Percentiles rank a stretch among this genome's conserved stretches.
Evolutionary conservation across 2,888 invertebrate genomes (phyloP).

Genomic region (Ornithoptera alexandrae): DNA sequence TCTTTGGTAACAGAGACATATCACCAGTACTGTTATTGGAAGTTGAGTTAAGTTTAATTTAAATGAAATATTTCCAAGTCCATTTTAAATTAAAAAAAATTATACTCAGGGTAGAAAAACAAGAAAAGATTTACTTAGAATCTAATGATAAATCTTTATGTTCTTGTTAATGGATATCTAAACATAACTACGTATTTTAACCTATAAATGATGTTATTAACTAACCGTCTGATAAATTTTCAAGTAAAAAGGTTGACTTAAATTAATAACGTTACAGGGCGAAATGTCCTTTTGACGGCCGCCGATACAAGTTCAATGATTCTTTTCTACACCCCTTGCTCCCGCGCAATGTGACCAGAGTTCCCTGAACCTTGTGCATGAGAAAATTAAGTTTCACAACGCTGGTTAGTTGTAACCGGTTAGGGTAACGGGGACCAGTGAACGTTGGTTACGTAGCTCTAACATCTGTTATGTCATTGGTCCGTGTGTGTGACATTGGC

Average conservation of each 20-base stretch:
- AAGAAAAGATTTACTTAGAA: too few species aligned
- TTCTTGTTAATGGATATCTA: neutral
- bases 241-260: slow-evolving; percentile 12
- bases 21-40: too few species aligned
- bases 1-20: too few species aligned
- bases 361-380: neutral
- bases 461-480: slow-evolving; percentile 76
- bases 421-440: slow-evolving; percentile 49
- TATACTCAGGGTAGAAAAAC: too few species aligned
- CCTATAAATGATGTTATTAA: neutral
- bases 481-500: slow-evolving; percentile 56
- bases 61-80: too few species aligned
- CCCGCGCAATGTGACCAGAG: slow-evolving; percentile 3
- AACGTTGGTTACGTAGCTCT: slow-evolving; percentile 49
- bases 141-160: too few species aligned
- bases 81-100: too few species aligned
- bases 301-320: slow-evolving; percentile 20
- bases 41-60: too few species aligned
- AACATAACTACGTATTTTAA: neutral
- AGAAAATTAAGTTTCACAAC: slow-evolving; percentile 3
- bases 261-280: slow-evolving; percentile 9
- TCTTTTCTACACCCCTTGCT: slow-evolving; percentile 4
- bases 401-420: neutral
- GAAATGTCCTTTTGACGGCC: slow-evolving; percentile 9
- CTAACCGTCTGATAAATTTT: neutral